Evolutionary conservation across 2,113 vertebrate species (phyloP).

Genomic region (Typhlomys cinereus): DNA sequence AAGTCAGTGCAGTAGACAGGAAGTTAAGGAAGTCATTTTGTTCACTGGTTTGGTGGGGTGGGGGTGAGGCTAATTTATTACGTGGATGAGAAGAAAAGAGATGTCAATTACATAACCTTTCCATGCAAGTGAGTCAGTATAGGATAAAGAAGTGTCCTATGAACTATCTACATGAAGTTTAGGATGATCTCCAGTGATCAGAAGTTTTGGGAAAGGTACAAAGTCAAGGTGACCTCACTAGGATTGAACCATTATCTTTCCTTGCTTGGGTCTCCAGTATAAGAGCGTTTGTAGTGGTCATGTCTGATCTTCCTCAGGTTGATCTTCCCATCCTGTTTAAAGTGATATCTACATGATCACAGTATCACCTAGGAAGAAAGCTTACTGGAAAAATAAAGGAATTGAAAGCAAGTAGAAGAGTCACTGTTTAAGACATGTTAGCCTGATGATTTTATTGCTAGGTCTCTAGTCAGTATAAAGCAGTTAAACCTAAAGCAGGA

Average conservation of each 20-base stretch:
- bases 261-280: neutral
- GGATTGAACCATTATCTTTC: neutral
- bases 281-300: neutral
- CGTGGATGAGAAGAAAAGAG: neutral
- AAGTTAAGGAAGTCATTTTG: neutral
- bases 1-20: neutral
- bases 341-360: neutral
- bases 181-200: neutral
- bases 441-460: neutral
- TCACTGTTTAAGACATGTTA: neutral
- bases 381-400: neutral
- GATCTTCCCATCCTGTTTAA: neutral
- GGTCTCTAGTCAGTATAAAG: neutral
- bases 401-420: neutral
- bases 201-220: neutral
- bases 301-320: neutral
- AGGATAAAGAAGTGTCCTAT: fast-evolving
- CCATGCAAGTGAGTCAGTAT: neutral
- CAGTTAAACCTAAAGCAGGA: conserved; percentile 2
- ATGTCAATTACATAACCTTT: neutral
- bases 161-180: neutral
- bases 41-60: neutral
- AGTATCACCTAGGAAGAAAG: neutral
- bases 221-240: neutral
- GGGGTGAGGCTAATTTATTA: no score